A percentile compares a stretch with the other conserved stretches of the same genome.
phyloP scores from a whole-genome alignment of 2,888 invertebrate genomes.

The Epicampocera succincta region DNA sequence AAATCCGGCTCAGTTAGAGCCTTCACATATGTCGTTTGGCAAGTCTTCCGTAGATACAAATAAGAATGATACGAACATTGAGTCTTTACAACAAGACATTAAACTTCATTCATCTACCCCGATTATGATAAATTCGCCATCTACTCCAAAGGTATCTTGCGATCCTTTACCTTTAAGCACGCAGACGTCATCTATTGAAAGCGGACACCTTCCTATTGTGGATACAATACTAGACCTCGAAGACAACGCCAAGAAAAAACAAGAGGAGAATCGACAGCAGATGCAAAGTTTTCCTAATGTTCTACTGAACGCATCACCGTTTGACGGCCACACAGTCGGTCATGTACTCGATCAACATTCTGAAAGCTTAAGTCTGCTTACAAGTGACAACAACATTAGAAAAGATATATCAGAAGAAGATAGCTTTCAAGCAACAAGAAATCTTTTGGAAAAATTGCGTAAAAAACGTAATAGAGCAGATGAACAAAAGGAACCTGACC shows the following conservation, averaged over 20 bases:
- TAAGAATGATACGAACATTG: conserved; percentile 30
- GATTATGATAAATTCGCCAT: conserved; percentile 31
- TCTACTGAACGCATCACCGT: conserved; percentile 56
- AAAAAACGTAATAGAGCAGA: conserved; percentile 81
- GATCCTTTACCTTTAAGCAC: conserved; percentile 40
- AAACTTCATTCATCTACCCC: conserved; percentile 59
- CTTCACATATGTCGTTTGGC: conserved; percentile 39
- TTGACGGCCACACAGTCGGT: conserved; percentile 65
- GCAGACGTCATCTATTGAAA: conserved; percentile 55
- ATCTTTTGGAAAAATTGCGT: conserved; percentile 91
- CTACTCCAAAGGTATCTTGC: conserved; percentile 38
- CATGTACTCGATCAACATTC: conserved; percentile 76
- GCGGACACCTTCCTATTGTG: conserved; percentile 76
- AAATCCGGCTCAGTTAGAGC: conserved; percentile 43
- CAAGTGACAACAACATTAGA: conserved; percentile 61
- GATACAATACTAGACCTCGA: conserved; percentile 78
- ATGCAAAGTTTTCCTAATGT: conserved; percentile 66
- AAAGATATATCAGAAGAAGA: conserved; percentile 84
- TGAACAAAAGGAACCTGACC: conserved; percentile 76
- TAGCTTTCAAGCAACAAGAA: conserved; percentile 90
- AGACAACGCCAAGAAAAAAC: conserved; percentile 74
- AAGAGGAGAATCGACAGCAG: conserved; percentile 66
- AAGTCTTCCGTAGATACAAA: conserved; percentile 54
- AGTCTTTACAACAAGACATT: conserved; percentile 43
- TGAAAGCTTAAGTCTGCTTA: conserved; percentile 72